Percentiles rank a stretch among this genome's conserved stretches.
Conservation (phyloP, 2,113 vertebrate genomes). For the Pterophyllum scalare region DNA sequence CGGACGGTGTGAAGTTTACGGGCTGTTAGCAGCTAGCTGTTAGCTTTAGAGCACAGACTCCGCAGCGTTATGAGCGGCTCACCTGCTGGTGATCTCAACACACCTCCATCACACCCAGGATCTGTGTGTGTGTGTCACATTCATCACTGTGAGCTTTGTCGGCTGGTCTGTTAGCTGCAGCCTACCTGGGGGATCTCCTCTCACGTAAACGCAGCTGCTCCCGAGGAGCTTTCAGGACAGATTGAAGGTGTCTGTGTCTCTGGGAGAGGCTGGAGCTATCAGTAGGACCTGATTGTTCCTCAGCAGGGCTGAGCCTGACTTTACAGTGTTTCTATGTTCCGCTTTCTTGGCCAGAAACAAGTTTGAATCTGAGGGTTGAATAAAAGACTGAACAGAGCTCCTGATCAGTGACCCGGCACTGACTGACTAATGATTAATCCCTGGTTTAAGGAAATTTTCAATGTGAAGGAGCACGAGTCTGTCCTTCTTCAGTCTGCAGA, state of each 20-base stretch:
- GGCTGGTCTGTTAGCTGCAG: no score
- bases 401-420: background rate
- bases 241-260: no score
- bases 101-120: no score
- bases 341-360: background rate
- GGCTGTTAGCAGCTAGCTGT: conserved; percentile 4
- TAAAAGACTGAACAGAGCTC: background rate
- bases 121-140: no score
- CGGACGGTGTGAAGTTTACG: background rate
- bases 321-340: background rate
- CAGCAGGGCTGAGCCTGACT: background rate
- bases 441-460: background rate
- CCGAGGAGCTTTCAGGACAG: no score
- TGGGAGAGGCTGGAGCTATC: no score
- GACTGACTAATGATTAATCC: background rate
- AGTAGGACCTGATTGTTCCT: background rate
- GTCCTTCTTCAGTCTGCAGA: background rate
- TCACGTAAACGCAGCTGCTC: no score
- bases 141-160: no score
- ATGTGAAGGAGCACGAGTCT: background rate
- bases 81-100: no score
- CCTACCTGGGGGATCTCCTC: no score
- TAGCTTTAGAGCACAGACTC: conserved; percentile 4
- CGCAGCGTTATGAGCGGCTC: background rate
- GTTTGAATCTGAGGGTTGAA: background rate